Conservation (phyloP, 2,888 invertebrate genomes). For the Tanypteryx hageni region DNA sequence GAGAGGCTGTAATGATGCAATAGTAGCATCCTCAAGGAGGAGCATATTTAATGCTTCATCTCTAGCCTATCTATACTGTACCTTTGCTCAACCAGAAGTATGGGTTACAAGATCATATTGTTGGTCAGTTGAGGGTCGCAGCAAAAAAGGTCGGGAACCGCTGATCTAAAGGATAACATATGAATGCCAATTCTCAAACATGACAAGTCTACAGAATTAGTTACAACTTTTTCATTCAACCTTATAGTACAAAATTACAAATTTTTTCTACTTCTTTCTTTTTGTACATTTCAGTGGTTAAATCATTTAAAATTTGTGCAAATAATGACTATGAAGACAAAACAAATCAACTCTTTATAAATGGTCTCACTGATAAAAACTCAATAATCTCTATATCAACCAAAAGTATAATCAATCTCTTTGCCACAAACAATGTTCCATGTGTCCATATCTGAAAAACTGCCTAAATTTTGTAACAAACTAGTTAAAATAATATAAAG, state of each 20-base stretch:
- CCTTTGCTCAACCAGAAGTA: too few species aligned
- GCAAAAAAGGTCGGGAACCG: too few species aligned
- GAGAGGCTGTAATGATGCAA: too few species aligned
- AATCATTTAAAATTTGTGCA: constrained; percentile 62
- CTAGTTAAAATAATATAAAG: constrained; percentile 27
- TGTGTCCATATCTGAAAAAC: constrained; percentile 30
- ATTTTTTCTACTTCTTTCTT: background rate
- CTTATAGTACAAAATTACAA: constrained; percentile 45
- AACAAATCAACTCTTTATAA: constrained; percentile 48
- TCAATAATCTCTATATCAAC: constrained; percentile 23
- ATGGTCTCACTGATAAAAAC: constrained; percentile 58
- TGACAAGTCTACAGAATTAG: background rate
- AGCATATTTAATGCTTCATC: too few species aligned
- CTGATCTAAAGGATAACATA: background rate
- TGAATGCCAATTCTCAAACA: background rate
- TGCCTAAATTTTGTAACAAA: constrained; percentile 43
- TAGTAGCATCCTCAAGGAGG: too few species aligned
- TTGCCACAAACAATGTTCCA: background rate
- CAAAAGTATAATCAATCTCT: constrained; percentile 34
- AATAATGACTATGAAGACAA: background rate
- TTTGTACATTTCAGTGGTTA: constrained; percentile 50
- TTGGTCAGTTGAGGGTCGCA: too few species aligned
- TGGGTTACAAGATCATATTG: too few species aligned
- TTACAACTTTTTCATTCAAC: constrained; percentile 28
- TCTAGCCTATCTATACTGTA: too few species aligned